Percentiles rank a stretch among this genome's conserved stretches.
phyloP scores from a whole-genome alignment of 2,888 invertebrate genomes.

The Asteroscopus sphinx region DNA sequence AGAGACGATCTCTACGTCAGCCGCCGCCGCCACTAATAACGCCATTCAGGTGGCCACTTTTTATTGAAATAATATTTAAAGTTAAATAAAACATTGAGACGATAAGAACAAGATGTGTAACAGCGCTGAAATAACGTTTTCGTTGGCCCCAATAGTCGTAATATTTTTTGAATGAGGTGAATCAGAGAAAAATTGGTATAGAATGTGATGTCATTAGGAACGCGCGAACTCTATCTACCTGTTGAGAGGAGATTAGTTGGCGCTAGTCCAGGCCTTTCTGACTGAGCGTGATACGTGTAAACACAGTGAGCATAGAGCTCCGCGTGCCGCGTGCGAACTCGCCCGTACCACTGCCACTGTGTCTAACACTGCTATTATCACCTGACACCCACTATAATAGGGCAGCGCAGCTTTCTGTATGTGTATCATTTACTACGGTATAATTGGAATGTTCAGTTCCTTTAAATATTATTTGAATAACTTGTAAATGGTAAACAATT shows the following conservation, averaged over 20 bases:
- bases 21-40: no score
- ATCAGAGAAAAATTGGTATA: conserved; percentile 73
- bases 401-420: conserved; percentile 23
- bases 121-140: conserved; percentile 60
- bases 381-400: conserved; percentile 37
- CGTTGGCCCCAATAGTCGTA: conserved; percentile 56
- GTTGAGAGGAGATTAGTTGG: conserved; percentile 83
- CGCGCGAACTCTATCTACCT: conserved; percentile 81
- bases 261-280: conserved; percentile 73
- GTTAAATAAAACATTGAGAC: no score
- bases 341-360: conserved; percentile 63
- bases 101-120: conserved; percentile 32
- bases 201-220: conserved; percentile 80
- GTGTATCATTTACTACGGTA: background rate
- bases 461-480: no score
- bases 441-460: background rate
- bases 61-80: no score
- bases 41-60: no score
- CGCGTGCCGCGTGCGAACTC: conserved; percentile 21
- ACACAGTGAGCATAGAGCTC: conserved; percentile 61
- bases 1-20: no score
- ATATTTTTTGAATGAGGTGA: conserved; percentile 83
- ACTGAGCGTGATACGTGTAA: conserved; percentile 67
- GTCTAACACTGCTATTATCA: conserved; percentile 61
- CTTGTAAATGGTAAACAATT: no score